Conservation (phyloP, 2,888 invertebrate genomes). For the Pyrgus malvae region DNA sequence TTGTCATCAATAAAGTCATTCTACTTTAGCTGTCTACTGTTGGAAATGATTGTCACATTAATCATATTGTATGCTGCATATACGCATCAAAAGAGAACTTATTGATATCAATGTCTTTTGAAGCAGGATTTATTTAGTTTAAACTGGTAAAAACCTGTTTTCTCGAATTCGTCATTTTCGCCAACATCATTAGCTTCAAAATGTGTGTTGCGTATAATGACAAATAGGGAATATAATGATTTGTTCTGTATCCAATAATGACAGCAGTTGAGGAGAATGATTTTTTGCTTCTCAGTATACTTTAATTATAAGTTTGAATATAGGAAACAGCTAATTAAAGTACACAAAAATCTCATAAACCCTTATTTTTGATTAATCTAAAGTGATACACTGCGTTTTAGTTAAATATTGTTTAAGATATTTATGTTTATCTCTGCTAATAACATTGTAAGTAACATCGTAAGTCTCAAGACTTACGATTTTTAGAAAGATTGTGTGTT, state of each 20-base stretch:
- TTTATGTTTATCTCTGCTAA: too few relatives aligned
- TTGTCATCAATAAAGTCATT: neutral
- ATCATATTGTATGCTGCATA: neutral
- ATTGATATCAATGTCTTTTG: neutral
- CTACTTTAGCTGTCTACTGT: neutral
- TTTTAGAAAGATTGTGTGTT: too few relatives aligned
- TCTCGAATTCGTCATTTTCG: slow-evolving; percentile 25
- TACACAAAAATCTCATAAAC: neutral
- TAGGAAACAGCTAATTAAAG: too few relatives aligned
- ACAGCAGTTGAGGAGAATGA: neutral
- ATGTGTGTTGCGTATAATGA: slow-evolving; percentile 5
- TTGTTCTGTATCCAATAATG: neutral
- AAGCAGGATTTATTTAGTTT: neutral
- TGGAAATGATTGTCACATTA: neutral
- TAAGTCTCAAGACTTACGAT: too few relatives aligned
- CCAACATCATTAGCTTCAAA: slow-evolving; percentile 26
- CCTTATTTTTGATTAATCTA: neutral
- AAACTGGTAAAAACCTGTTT: neutral
- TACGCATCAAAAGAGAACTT: neutral
- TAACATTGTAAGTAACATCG: too few relatives aligned
- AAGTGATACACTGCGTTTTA: too few relatives aligned
- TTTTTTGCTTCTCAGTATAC: too few relatives aligned
- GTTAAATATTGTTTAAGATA: too few relatives aligned
- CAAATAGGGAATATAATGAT: neutral
- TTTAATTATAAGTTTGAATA: too few relatives aligned